Conservation (phyloP, 2,888 invertebrate genomes). For the Altica lythri region DNA sequence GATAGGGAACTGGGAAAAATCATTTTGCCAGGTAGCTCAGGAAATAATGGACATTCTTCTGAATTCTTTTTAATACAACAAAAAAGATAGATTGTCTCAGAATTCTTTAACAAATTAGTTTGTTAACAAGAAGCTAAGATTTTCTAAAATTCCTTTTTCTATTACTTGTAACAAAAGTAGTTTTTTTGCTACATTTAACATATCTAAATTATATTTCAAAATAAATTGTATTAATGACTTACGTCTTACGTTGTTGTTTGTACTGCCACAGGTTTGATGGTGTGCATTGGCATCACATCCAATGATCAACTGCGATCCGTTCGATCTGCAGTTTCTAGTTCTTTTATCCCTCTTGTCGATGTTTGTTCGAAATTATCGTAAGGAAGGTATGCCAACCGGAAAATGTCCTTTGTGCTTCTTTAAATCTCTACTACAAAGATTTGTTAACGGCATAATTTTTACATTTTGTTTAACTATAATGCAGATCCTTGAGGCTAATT, state of each 20-base stretch:
- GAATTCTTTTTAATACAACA: no score
- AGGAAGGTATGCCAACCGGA: not conserved
- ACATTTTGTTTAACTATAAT: not conserved
- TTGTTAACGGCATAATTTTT: not conserved
- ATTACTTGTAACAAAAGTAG: conserved; percentile 5
- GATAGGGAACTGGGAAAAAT: no score
- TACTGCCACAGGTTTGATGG: conserved; percentile 7
- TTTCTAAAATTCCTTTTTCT: no score
- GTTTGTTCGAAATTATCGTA: not conserved
- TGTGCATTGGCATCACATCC: conserved; percentile 15
- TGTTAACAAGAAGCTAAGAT: no score
- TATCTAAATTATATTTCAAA: not conserved
- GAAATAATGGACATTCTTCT: no score
- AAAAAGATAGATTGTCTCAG: no score
- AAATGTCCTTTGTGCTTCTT: not conserved
- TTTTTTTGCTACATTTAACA: conserved; percentile 9
- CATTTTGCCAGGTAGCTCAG: no score
- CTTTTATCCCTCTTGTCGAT: not conserved
- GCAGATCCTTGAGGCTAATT: no score
- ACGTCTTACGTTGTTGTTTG: conserved; percentile 14
- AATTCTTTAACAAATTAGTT: no score
- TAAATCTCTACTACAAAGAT: not conserved
- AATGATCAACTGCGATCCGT: conserved; percentile 3
- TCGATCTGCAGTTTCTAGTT: conserved; percentile 4
- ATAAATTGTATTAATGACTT: conserved; percentile 13